A percentile compares a stretch with the other conserved stretches of the same genome.
Evolutionary conservation across 2,113 vertebrate genomes (phyloP).

Genomic region (Callithrix jacchus): DNA sequence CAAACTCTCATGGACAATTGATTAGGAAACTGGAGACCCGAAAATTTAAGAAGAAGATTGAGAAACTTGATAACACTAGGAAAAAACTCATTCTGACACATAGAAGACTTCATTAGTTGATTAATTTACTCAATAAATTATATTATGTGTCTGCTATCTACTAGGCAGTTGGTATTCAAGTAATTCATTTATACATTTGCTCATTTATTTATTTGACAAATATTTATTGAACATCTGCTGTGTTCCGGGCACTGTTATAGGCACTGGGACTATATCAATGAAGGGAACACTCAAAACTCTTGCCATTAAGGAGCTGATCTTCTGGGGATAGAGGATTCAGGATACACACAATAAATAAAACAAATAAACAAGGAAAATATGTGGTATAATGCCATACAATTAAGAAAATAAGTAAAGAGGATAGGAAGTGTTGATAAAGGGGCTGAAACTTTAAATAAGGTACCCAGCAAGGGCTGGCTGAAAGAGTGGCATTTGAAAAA

Average conservation of each 20-base stretch:
- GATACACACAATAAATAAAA: not conserved
- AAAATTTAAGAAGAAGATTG: not conserved
- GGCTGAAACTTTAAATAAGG: not conserved
- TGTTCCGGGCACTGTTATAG: not conserved
- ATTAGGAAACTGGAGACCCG: not conserved
- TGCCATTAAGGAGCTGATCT: not conserved
- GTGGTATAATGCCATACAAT: not conserved
- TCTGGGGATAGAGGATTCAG: not conserved
- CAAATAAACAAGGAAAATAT: not conserved
- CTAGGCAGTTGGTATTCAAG: not conserved
- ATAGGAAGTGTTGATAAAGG: not conserved
- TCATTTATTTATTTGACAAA: not conserved
- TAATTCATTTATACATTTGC: not conserved
- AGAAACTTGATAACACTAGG: not conserved
- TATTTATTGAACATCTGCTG: not conserved
- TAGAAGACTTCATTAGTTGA: not conserved
- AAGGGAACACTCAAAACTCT: not conserved
- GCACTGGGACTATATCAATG: not conserved
- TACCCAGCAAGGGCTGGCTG: not conserved
- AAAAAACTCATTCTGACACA: not conserved
- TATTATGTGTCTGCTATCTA: not conserved
- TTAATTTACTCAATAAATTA: not conserved
- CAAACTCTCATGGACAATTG: not conserved
- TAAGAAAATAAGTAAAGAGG: not conserved
- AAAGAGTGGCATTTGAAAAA: not conserved